These are phyloP conservation scores for Papio anubis DNA, from an alignment of 2,113 vertebrate species.

Conservation along the genomic window DNA sequence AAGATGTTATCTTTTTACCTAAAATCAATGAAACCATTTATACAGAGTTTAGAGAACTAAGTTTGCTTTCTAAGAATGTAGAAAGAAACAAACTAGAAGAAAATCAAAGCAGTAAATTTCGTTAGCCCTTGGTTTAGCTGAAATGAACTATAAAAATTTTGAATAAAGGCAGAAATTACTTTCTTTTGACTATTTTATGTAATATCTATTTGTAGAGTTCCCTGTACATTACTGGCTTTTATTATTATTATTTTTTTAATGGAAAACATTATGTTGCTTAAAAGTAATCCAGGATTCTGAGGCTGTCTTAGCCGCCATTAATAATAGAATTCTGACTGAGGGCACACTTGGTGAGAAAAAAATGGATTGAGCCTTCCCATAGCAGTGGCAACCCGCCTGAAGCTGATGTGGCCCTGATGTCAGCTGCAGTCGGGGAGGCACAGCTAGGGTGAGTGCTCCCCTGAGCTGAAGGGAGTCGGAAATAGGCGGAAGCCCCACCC, in stretches of 20 bases:
- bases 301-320: constrained; percentile 69
- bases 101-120: not conserved
- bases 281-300: constrained; percentile 61
- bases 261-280: not conserved
- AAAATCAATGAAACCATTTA: not conserved
- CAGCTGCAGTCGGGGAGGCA: too few species aligned
- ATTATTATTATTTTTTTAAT: not conserved
- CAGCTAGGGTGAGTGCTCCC: too few species aligned
- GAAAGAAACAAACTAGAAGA: not conserved
- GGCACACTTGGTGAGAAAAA: constrained; percentile 71
- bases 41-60: not conserved
- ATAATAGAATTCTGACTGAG: constrained; percentile 63
- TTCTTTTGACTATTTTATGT: not conserved
- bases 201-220: not conserved
- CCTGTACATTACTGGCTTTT: not conserved
- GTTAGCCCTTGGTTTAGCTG: not conserved
- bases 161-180: not conserved
- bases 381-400: too few species aligned
- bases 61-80: not conserved
- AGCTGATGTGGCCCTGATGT: too few species aligned
- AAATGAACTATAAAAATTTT: not conserved
- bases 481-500: too few species aligned
- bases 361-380: constrained; percentile 28
- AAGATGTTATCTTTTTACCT: not conserved
- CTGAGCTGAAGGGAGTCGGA: too few species aligned